Conservation (phyloP, 92 coral and sea anemone species). For the Desmophyllum pertusum region DNA sequence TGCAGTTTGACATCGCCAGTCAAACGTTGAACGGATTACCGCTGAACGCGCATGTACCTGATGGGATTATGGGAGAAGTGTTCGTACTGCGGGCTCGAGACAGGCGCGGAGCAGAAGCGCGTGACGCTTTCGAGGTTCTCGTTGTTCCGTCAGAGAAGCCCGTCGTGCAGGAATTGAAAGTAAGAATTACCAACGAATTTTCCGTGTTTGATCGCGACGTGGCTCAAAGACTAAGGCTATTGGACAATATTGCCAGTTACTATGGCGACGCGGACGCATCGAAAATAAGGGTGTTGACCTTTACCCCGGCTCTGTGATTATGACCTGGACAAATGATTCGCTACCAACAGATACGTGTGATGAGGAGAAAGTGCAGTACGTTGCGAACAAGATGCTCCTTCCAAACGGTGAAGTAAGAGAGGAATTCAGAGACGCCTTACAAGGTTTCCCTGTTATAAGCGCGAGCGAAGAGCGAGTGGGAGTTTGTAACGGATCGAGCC, state of each 20-base stretch:
- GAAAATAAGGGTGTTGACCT: conserved; percentile 59
- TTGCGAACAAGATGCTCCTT: conserved; percentile 61
- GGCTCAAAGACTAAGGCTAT: conserved; percentile 64
- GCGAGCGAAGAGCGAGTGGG: conserved; percentile 70
- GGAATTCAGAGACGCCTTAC: conserved; percentile 66
- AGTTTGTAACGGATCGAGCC: conserved; percentile 65
- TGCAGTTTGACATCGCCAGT: conserved; percentile 70
- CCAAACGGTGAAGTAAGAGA: conserved; percentile 64
- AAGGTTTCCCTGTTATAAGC: conserved; percentile 54
- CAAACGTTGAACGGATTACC: conserved; percentile 84
- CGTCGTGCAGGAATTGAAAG: conserved; percentile 65
- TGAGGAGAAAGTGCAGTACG: conserved; percentile 54
- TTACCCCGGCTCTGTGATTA: conserved; percentile 79
- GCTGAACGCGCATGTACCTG: conserved; percentile 65
- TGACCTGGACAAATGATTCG: conserved; percentile 91
- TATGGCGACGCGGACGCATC: conserved; percentile 73
- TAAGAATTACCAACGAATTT: conserved; percentile 62
- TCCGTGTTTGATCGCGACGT: conserved; percentile 66
- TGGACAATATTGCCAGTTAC: conserved; percentile 62
- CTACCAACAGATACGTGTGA: conserved; percentile 79
- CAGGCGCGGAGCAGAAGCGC: conserved; percentile 61
- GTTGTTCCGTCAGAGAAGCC: conserved; percentile 52
- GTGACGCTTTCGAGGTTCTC: conserved; percentile 85
- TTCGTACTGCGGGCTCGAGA: conserved; percentile 79
- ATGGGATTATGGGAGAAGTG: conserved; percentile 59